Base-by-base conservation (phyloP, 2,888 invertebrate genomes). In the Cheilosia soror region DNA sequence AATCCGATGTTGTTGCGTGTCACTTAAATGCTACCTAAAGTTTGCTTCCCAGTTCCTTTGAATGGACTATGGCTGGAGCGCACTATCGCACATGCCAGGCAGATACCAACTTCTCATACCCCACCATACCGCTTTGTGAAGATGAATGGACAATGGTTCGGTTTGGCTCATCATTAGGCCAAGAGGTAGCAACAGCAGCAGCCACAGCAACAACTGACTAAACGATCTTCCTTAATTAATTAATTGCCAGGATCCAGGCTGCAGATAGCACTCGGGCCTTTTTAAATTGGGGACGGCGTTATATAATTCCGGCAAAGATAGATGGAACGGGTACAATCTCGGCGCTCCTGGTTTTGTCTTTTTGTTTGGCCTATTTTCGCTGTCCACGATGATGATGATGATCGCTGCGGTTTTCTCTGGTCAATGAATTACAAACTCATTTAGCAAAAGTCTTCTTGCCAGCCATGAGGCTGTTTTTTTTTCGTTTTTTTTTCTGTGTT, bases 201-300 rank as follows among this genome's bases (percentile, higher is more conserved):
- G 37, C 37, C 37, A 37, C 37, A 37, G 71, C 81, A 81, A 85
- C 85, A 85, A 85, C 81, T 63, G 76, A 77, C 85, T 85, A 85
- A 85, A 81, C 72, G 85, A 85, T 85, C 85, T 81, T 85, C 76
- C 85, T 85, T 85, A 85, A 85, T 85, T 85, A 85, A 85, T 85
- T 85, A 85, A 85, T 85, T 85, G 85, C 81, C 85, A 77, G 85
- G 85, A 85, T 85, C 66, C 81, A 66, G 72, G 76, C 49, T 68
- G 72, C 51, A 81, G 85, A 85, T 85, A 85, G 85, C 76, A 81
- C 85, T 81, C 68, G 81, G 85, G 57, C 66, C 85, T 81, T 81
- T 77, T 85, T 76, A 85, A 85, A 81, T 85, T 77, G 85, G 80
- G 68, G 51, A 81, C 68, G 80, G 80, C 81, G 85, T 85, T 85